phyloP scores from a whole-genome alignment of 2,113 vertebrate species.

The Hystrix brachyura region DNA sequence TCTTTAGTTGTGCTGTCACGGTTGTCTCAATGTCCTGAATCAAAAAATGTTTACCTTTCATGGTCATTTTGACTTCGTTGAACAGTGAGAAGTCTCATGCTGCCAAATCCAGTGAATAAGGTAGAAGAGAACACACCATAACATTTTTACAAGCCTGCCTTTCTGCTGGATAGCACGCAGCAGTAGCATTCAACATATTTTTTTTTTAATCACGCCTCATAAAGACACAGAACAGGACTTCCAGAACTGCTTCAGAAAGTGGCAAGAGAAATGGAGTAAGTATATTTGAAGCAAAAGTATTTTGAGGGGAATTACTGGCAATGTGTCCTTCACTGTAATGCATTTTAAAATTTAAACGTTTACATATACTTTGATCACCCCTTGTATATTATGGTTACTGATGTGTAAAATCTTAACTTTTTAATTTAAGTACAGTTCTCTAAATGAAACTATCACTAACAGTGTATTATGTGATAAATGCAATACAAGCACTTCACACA shows the following conservation, averaged over 20 bases:
- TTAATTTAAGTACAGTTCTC: neutral
- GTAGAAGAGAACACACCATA: neutral
- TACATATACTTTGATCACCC: neutral
- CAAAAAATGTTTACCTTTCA: neutral
- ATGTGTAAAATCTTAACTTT: neutral
- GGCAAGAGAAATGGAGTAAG: neutral
- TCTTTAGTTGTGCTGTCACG: neutral
- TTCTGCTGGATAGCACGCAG: neutral
- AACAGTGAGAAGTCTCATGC: neutral
- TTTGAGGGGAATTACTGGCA: neutral
- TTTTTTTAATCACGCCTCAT: neutral
- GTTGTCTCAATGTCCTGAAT: neutral
- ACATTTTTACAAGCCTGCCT: neutral
- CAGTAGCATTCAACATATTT: neutral
- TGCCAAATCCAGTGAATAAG: neutral
- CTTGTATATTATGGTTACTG: neutral
- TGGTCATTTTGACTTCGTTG: neutral
- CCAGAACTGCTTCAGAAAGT: neutral
- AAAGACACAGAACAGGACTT: neutral
- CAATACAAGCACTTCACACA: neutral
- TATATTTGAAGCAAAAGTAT: neutral
- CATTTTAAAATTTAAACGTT: neutral
- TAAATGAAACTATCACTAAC: neutral
- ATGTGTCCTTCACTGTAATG: neutral
- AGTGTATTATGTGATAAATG: neutral